Evolutionary conservation across 2,888 invertebrate genomes (phyloP), one percentile per base, ranked within the genome.

Genomic region (Lasioglossum villosulum): DNA sequence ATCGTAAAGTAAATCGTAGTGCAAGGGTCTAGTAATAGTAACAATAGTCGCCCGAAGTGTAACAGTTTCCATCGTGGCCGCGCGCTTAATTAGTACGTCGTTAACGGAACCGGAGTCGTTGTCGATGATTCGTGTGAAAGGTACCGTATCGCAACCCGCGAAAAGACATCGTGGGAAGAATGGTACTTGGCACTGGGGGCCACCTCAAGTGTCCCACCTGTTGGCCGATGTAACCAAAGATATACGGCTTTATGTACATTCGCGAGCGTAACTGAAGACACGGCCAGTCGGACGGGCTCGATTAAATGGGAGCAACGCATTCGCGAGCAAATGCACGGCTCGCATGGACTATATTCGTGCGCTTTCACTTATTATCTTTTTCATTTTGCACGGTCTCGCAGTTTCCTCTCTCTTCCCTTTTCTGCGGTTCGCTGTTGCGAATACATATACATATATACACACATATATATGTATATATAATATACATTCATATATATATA

Each of bases 171-270:
- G 78, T 74, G 76, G 78, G 81, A 89, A 80, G 83, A 86, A 89
- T 80, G 83, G 59, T 76, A 72, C 80, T 59, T 74, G 73, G 52
- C 68, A 23, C 63, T 12, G 45, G 78, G 63, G 37, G 76, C 75
- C 83, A 80, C 80, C 85, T 83, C 82, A 73, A 59, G 27, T 85
- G 70, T 72, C 56, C 75, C 89, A 88, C 86, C 86, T 88, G 90
- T 86, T 80, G 71, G 42, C 12, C 45, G 76, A 74, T 79, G 78
- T 66, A 78, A 75, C 45, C 14, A 19, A 70, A 80, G 86, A 72
- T 72, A 79, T 72, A 79, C 52, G 68, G 70, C 45, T 80, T 81
- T 27, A 63, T 63, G 71, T 70, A 39, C n/a, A 23, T n/a, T 68
- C 30, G 74, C 45, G 56, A 34, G 70, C 30, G 75, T 63, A 70